Percentiles rank a stretch among this genome's conserved stretches.
Evolutionary conservation across 1,140 invertebrate species (phyloP).

Genomic region (Leptonema lineaticorne): DNA sequence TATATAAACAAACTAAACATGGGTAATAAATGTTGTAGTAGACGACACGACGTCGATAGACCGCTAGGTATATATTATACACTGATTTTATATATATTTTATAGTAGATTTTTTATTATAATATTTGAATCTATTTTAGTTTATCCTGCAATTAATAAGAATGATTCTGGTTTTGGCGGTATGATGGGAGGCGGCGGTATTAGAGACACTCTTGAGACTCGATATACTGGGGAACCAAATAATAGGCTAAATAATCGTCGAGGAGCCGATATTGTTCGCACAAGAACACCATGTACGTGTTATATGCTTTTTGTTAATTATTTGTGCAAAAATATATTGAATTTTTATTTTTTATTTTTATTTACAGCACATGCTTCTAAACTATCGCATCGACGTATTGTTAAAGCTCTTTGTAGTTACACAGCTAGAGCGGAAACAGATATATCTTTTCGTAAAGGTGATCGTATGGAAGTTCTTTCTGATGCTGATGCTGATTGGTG

Average conservation of each 20-base stretch:
- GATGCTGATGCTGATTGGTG: slow-evolving; percentile 93
- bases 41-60: slow-evolving; percentile 70
- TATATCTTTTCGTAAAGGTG: slow-evolving; percentile 89
- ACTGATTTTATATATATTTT: not conserved
- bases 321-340: slow-evolving; percentile 43
- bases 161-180: slow-evolving; percentile 62
- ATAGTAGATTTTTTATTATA: not conserved
- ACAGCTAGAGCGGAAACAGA: slow-evolving; percentile 86
- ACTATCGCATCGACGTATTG: slow-evolving; percentile 60
- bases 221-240: slow-evolving; percentile 78
- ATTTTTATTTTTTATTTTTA: slow-evolving; percentile 32
- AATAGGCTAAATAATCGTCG: slow-evolving; percentile 61
- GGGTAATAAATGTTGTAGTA: slow-evolving; percentile 72
- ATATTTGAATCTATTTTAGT: slow-evolving; percentile 46
- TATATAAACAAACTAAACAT: slow-evolving; percentile 47
- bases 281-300: slow-evolving; percentile 66
- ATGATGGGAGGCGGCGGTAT: slow-evolving; percentile 56
- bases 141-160: slow-evolving; percentile 66
- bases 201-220: slow-evolving; percentile 69
- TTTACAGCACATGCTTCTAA: slow-evolving; percentile 41
- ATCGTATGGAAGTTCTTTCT: slow-evolving; percentile 85
- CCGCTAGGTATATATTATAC: slow-evolving; percentile 49
- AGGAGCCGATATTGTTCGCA: slow-evolving; percentile 69
- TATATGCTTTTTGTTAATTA: slow-evolving; percentile 19
- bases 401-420: slow-evolving; percentile 90